Percentiles rank a stretch among this genome's conserved stretches.
Evolutionary conservation across 1,140 invertebrate species (phyloP).

Genomic region (Paralvinella palmiformis): DNA sequence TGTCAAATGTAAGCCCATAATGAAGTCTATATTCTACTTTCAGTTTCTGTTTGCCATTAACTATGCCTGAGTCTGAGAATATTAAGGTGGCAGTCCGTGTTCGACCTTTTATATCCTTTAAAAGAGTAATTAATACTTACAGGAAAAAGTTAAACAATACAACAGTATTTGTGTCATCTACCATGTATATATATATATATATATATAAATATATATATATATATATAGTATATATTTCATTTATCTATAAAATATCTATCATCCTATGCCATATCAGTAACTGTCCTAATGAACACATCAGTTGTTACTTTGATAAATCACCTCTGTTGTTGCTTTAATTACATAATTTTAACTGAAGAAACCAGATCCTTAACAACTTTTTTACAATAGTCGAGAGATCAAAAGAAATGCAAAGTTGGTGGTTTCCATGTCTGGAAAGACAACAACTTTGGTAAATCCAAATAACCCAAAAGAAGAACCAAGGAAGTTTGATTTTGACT

Average conservation of each 20-base stretch:
- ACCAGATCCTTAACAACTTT: background rate
- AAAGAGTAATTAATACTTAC: no score
- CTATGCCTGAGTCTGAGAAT: conserved; percentile 42
- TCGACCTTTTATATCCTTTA: conserved; percentile 56
- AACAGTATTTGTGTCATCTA: no score
- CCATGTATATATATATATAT: no score
- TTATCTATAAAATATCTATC: no score
- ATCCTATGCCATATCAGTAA: no score
- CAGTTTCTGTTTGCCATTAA: background rate
- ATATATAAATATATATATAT: no score
- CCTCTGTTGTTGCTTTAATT: no score
- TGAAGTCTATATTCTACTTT: background rate
- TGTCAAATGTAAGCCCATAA: background rate
- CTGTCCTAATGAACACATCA: no score
- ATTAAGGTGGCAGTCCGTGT: conserved; percentile 59
- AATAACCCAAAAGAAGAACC: conserved; percentile 45
- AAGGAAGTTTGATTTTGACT: conserved; percentile 56
- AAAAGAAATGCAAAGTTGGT: conserved; percentile 53
- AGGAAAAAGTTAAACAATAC: no score
- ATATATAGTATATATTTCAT: no score
- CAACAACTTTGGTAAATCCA: conserved; percentile 43
- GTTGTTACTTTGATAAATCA: no score
- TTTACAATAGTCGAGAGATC: conserved; percentile 54
- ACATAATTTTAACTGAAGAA: background rate
- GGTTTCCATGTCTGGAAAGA: conserved; percentile 49